A percentile compares a stretch with the other conserved stretches of the same genome.
These are phyloP conservation scores for Morelia viridis DNA, from an alignment of 2,797 vertebrate genomes.

Conservation along the genomic window DNA sequence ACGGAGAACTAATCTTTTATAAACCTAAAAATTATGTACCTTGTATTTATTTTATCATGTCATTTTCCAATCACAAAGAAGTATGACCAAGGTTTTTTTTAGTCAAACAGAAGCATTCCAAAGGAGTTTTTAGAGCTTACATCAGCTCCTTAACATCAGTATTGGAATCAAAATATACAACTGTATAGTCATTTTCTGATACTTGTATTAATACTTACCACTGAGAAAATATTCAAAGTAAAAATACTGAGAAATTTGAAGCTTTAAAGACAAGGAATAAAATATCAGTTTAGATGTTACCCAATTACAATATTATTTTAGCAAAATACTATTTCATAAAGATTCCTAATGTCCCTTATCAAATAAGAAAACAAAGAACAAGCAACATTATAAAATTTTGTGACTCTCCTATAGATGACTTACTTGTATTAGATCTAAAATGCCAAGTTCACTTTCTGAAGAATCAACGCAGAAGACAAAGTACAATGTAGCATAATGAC, in stretches of 20 bases:
- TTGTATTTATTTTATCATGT: background rate
- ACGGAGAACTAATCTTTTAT: background rate
- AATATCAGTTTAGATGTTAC: background rate
- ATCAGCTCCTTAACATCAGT: background rate
- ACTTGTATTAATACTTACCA: background rate
- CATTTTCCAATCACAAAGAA: background rate
- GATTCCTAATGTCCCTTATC: background rate
- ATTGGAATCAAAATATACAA: too few relatives aligned
- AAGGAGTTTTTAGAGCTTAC: background rate
- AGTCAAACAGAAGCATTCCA: background rate
- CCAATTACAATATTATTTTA: background rate
- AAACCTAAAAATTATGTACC: background rate
- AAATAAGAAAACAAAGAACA: slow-evolving; percentile 24
- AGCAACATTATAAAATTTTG: background rate
- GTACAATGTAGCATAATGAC: slow-evolving; percentile 97
- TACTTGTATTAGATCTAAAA: slow-evolving; percentile 99
- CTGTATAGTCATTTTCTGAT: background rate
- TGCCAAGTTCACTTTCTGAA: slow-evolving; percentile 97
- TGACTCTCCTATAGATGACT: slow-evolving; percentile 54
- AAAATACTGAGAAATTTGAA: background rate
- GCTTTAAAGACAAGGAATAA: background rate
- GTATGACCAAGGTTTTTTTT: background rate
- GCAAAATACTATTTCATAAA: background rate
- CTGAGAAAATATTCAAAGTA: background rate
- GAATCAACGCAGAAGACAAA: slow-evolving; percentile 99